Percentiles rank a stretch among this genome's conserved stretches.
These are phyloP conservation scores for Tortrix viridana DNA, from an alignment of 2,888 invertebrate genomes.

Conservation along the genomic window DNA sequence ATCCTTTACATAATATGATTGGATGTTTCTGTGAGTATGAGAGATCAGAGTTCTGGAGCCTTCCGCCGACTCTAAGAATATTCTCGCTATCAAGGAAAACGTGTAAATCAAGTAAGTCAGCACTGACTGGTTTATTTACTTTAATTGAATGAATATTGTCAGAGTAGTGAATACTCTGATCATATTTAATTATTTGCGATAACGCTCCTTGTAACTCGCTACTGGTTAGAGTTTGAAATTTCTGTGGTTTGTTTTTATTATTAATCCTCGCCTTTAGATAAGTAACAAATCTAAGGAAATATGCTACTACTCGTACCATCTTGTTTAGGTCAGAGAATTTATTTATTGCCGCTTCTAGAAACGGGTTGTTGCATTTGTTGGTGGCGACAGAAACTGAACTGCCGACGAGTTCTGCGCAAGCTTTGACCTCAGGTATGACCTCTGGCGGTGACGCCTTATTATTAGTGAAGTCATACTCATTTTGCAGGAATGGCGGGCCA, in stretches of 20 bases:
- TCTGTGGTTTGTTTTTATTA: conserved; percentile 3
- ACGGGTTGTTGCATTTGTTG: not conserved
- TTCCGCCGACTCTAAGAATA: not conserved
- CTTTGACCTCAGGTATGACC: conserved; percentile 25
- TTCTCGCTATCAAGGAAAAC: not conserved
- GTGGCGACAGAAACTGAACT: not conserved
- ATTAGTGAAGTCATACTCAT: conserved; percentile 10
- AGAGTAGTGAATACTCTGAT: conserved; percentile 36
- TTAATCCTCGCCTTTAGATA: conserved; percentile 32
- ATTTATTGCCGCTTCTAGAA: conserved; percentile 16
- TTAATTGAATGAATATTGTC: conserved; percentile 29
- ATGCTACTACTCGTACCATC: conserved; percentile 35
- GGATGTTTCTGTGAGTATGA: conserved; percentile 10
- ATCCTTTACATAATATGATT: conserved; percentile 8
- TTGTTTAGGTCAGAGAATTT: conserved; percentile 39
- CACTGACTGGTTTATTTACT: conserved; percentile 13
- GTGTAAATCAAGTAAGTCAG: conserved; percentile 31
- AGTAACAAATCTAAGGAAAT: conserved; percentile 35
- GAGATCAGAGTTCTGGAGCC: not conserved
- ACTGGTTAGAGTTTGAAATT: conserved; percentile 12
- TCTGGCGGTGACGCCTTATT: not conserved
- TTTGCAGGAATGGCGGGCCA: conserved; percentile 12
- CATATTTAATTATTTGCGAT: conserved; percentile 34
- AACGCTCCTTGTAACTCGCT: conserved; percentile 22
- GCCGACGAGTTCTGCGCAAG: not conserved